Base-by-base conservation (phyloP, 2,888 invertebrate genomes). In the Agonopterix arenella region DNA sequence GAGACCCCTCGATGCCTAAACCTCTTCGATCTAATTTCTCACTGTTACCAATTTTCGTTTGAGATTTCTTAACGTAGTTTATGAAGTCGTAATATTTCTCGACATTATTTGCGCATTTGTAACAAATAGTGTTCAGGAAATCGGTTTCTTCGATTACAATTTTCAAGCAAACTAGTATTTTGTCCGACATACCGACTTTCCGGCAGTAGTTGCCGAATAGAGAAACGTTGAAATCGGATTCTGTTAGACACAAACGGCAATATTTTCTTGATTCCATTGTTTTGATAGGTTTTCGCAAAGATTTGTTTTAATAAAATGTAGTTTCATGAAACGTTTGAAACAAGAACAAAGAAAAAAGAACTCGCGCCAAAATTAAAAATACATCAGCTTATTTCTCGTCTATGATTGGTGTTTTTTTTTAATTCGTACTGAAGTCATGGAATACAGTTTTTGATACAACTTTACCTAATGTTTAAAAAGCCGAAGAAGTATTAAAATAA, bases 41-140 rank as follows among this genome's bases (percentile, higher is more conserved):
- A 11, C 56, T 56, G 40, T 55, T 59, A 38, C 54, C 49, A 10
- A 68, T 52, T 46, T 61, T 68, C 2, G 61, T 66, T 56, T 88
- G 85, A 42, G 72, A 71, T 68, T 84, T 80, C 52, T 76, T 82
- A 41, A 85, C 71, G 45, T 60, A 65, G 51, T 55, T 68, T 44
- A 73, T 60, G 62, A 80, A 86, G 57, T 82, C 76, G 66, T 84
- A 77, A 63, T 77, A 82, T 56, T 70, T 77, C 59, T 85, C 84
- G 16, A 86, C 67, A 46, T 73, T 82, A 48, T 74, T 77, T 7
- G 80, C 77, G 57, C 85, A 88, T 66, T 70, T 81, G 64, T 75
- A 81, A 61, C 86, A 88, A 49, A 88, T 81, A 2, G 79, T 76
- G 45, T 70, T 70, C 45, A 80, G 56, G n/a, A 55, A 51, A 57